These are phyloP conservation scores for Leucoraja erinaceus DNA, from an alignment of 2,113 vertebrate species.

Conservation along the genomic window DNA sequence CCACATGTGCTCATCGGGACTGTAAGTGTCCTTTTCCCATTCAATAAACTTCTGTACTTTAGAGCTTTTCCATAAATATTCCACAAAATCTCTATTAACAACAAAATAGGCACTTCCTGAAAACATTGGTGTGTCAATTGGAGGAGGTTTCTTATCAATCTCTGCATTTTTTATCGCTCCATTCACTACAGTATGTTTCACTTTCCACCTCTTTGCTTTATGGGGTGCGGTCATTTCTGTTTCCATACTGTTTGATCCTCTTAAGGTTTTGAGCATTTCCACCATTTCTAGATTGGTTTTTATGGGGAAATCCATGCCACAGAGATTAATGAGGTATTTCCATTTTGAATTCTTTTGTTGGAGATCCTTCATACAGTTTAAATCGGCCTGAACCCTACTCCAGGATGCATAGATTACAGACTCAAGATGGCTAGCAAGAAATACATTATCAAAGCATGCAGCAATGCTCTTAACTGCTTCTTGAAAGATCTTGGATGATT, in stretches of 20 bases:
- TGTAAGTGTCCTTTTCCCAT: slow-evolving; percentile 80
- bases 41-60: slow-evolving; percentile 61
- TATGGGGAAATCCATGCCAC: slow-evolving; percentile 85
- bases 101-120: slow-evolving; percentile 82
- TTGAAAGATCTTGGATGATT: slow-evolving; percentile 58
- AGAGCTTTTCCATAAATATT: slow-evolving; percentile 57
- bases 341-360: slow-evolving; percentile 56
- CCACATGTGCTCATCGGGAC: slow-evolving; percentile 83
- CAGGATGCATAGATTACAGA: slow-evolving; percentile 74
- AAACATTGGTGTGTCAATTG: slow-evolving; percentile 65
- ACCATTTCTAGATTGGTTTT: slow-evolving; percentile 88
- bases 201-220: slow-evolving; percentile 65
- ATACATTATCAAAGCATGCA: slow-evolving; percentile 77
- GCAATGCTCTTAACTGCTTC: slow-evolving; percentile 61
- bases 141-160: slow-evolving; percentile 58
- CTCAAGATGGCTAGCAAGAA: slow-evolving; percentile 67
- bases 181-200: slow-evolving; percentile 54
- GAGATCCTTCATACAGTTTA: slow-evolving; percentile 88
- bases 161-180: slow-evolving; percentile 56
- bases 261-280: slow-evolving; percentile 60
- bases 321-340: slow-evolving; percentile 87
- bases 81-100: slow-evolving; percentile 64
- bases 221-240: slow-evolving; percentile 61
- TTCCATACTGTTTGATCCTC: slow-evolving; percentile 75
- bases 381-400: slow-evolving; percentile 79